Evolutionary conservation across 2,113 vertebrate genomes (phyloP), one percentile per base, ranked within the genome.

Genomic region (Phylloscopus whistleri): DNA sequence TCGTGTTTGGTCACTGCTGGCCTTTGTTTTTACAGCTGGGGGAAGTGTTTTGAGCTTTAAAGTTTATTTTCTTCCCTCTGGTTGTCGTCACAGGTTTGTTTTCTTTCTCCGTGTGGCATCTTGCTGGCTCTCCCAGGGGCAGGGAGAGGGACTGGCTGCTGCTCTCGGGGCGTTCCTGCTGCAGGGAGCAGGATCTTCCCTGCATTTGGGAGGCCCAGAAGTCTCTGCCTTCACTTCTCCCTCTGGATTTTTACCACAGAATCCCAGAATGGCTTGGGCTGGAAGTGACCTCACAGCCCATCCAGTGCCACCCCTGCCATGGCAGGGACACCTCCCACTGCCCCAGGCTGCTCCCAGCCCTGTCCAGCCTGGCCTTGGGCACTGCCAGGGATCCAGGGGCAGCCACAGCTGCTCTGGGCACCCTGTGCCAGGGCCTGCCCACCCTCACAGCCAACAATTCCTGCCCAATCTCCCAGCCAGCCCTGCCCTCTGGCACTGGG

Each of bases 21-120:
- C 64, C 63, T 90, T 96, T 97, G 97, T 97, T 97, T 97, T 97
- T 84, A 94, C 96, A 97, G 97, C 97, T 97, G 97, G 84, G 84
- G 93, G 94, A 95, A 96, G 94, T 95, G 95, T 95, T 96, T 96
- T 87, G 94, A 90, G 90, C 86, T 89, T 87, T 63, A 76, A 89
- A 91, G 94, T 94, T 96, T 96, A 95, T 96, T 96, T 90, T 95
- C 95, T 95, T 94, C 94, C 86, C 95, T 90, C 87, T 91, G 46
- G 90, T 95, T 95, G 93, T 94, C 81, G 86, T 95, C 95, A 96
- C 91, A 90, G 87, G 90, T 95, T 96, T 96, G 80, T 94, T 95
- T 95, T 88, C 72, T 80, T 94, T 90, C 87, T 91, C 93, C 35
- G 14, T 67, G 68, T 87, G 91, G 94, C 94, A 95, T 94, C 95